phyloP scores from a whole-genome alignment of 1,140 invertebrate genomes.

The Drosophila subobscura region DNA sequence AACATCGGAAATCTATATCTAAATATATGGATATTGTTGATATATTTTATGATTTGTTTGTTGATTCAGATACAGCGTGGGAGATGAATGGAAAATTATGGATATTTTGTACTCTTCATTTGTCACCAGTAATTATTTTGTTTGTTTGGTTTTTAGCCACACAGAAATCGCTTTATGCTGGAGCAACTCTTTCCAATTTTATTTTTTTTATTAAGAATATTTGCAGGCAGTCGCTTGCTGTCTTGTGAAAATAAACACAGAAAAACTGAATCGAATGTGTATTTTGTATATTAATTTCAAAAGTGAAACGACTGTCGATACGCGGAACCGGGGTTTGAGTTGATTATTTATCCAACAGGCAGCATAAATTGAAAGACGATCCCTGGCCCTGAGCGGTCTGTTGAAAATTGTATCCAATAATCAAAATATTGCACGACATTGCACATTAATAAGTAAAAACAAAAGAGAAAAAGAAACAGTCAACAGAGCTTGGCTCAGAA shows the following conservation, averaged over 20 bases:
- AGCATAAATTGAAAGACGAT: slow-evolving; percentile 45
- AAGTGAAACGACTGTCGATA: background rate
- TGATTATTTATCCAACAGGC: slow-evolving; percentile 22
- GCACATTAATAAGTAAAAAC: slow-evolving; percentile 61
- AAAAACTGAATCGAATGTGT: slow-evolving; percentile 14
- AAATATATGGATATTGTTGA: slow-evolving; percentile 18
- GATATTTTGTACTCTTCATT: background rate
- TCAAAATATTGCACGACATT: slow-evolving; percentile 70
- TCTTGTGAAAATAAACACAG: background rate
- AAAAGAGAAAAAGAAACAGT: slow-evolving; percentile 16
- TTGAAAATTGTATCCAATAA: slow-evolving; percentile 52
- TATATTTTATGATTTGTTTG: slow-evolving; percentile 8
- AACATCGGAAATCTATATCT: slow-evolving; percentile 14
- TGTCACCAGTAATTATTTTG: slow-evolving; percentile 17
- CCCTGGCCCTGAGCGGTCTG: slow-evolving; percentile 31
- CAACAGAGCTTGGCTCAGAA: slow-evolving; percentile 6
- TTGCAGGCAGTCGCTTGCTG: background rate
- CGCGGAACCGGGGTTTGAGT: slow-evolving; percentile 1
- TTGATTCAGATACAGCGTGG: slow-evolving; percentile 17
- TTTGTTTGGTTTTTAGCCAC: slow-evolving; percentile 24
- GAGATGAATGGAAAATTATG: slow-evolving; percentile 36
- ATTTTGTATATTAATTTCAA: slow-evolving; percentile 35
- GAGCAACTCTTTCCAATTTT: no score
- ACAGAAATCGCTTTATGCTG: no score
- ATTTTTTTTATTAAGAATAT: no score